Base-by-base conservation (phyloP, 2,797 vertebrate genomes). In the Sebastolobus alascanus region DNA sequence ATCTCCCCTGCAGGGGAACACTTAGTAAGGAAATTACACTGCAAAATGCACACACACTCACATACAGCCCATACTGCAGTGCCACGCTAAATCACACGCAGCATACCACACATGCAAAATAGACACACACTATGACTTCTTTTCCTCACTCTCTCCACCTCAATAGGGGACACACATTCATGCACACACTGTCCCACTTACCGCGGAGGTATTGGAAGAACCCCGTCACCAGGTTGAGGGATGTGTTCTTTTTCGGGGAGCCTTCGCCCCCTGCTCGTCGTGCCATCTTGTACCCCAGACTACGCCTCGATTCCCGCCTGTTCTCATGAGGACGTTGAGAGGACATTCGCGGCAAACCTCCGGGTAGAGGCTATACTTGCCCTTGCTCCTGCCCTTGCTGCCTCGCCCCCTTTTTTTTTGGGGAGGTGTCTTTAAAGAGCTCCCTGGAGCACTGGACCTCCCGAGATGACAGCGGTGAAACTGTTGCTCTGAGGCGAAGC, bases 181-280 rank as follows among this genome's bases (percentile, higher is more conserved):
- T 33, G 12, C 83, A 87, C 59, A 77, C 58, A 18, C 65, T 89
- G 80, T 83, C 86, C 90, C 92, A 97, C 97, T 97, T 96, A 98
- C 97, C 97, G 3, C 95, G 96, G 38, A 93, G 87, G 89, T 93
- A 96, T 88, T 95, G 97, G 90, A 92, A 96, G 92, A 96, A 95
- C 73, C 95, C 96, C 0, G 96, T 96, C 90, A 96, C 94, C 90
- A 97, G 92, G 90, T 96, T 96, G 82, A 97, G 89, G 1, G 96
- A 95, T 0, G 93, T 78, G 68, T 88, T 93, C 86, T 91, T 97
- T 93, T 95, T 97, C 50, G 93, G 85, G 85, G 94, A 94, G 89
- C 93, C 82, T 84, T 94, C 95, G 65, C 84, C 88, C 75, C 84
- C 92, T 70, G 79, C 80, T 78, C 77, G 90, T 43, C 60, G 85